These are phyloP conservation scores for Calameuta filiformis DNA, from an alignment of 2,888 invertebrate genomes.

Conservation along the genomic window DNA sequence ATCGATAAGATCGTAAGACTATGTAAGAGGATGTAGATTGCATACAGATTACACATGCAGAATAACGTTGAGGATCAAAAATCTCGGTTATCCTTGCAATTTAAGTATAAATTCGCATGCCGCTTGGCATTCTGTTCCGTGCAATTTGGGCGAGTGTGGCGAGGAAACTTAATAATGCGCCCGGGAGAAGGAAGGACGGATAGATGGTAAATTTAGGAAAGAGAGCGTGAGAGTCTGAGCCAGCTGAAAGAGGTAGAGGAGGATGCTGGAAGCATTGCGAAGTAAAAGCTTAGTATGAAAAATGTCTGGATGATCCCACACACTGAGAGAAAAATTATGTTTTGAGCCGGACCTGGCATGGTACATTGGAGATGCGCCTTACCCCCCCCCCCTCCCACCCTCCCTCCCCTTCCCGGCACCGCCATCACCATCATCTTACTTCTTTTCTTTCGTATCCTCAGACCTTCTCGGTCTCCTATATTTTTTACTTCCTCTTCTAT, in stretches of 20 bases:
- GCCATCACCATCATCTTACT: too few species aligned
- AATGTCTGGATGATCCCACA: constrained; percentile 53
- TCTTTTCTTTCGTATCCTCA: too few species aligned
- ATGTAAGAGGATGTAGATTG: too few species aligned
- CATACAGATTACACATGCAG: too few species aligned
- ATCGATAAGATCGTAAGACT: too few species aligned
- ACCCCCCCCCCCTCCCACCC: too few species aligned
- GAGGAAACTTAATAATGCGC: constrained; percentile 27
- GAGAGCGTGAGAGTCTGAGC: constrained; percentile 24
- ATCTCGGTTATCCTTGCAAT: too few species aligned
- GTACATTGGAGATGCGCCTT: too few species aligned
- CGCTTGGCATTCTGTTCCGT: constrained; percentile 50
- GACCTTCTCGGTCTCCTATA: too few species aligned
- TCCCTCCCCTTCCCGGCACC: too few species aligned
- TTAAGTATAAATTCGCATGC: constrained; percentile 1
- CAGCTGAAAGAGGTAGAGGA: constrained; percentile 25
- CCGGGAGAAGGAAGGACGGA: neutral
- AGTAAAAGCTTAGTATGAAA: constrained; percentile 55
- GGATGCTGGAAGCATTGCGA: constrained; percentile 24
- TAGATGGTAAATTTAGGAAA: constrained; percentile 13
- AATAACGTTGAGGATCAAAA: too few species aligned
- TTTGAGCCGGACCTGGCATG: constrained; percentile 31
- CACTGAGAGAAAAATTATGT: constrained; percentile 50
- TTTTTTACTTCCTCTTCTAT: too few species aligned
- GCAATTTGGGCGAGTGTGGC: constrained; percentile 46